Conservation (phyloP, 2,113 vertebrate genomes). For the Panthera tigris region DNA sequence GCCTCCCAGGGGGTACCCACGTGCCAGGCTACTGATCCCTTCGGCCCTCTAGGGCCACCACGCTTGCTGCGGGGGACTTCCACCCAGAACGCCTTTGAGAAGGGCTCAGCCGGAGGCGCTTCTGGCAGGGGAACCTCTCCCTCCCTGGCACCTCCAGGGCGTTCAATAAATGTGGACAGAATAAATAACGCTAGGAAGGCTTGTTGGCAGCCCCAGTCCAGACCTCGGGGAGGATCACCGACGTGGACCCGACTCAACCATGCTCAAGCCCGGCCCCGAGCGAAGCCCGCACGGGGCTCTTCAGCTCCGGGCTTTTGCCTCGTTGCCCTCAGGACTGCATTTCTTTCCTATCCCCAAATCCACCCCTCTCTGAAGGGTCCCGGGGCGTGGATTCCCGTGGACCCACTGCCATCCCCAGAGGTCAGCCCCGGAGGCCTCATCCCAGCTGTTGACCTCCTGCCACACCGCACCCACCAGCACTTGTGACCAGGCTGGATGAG, state of each 20-base stretch:
- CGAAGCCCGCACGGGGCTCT: rapidly evolving
- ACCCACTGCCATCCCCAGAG: neutral
- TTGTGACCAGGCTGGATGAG: slow-evolving; percentile 35
- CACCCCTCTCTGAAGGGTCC: neutral
- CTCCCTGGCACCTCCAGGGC: neutral
- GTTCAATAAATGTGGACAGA: neutral
- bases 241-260: rapidly evolving
- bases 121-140: rapidly evolving
- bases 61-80: neutral
- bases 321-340: neutral
- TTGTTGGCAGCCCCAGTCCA: neutral
- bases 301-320: rapidly evolving
- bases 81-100: neutral
- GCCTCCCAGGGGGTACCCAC: rapidly evolving
- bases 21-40: rapidly evolving
- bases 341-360: neutral
- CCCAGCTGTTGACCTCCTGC: slow-evolving; percentile 62
- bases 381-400: neutral
- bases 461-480: slow-evolving; percentile 67
- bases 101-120: neutral
- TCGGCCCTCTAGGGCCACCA: neutral
- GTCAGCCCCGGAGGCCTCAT: slow-evolving; percentile 65
- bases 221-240: neutral
- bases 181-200: rapidly evolving
- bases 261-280: rapidly evolving